Evolutionary conservation across 2,797 vertebrate genomes (phyloP).

Genomic region (Enteromius argenteus): DNA sequence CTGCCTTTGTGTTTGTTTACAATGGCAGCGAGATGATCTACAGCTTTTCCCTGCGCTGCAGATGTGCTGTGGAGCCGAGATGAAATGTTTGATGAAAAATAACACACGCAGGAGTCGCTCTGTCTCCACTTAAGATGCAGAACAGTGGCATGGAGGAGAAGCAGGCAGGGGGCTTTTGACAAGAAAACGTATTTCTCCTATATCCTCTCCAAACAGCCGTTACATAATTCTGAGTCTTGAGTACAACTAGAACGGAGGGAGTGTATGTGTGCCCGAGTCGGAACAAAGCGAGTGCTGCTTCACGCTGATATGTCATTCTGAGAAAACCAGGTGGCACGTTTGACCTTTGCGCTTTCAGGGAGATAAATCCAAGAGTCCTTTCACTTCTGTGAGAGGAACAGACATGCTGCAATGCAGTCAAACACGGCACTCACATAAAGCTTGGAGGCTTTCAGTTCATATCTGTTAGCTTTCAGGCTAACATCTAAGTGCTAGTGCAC

Average conservation of each 20-base stretch:
- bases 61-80: constrained; percentile 46
- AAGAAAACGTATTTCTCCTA: constrained; percentile 63
- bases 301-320: constrained; percentile 37
- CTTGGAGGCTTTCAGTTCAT: not conserved
- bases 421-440: not conserved
- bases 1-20: constrained; percentile 58
- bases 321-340: constrained; percentile 38
- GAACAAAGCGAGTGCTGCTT: constrained; percentile 7
- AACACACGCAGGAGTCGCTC: constrained; percentile 34
- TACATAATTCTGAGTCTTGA: constrained; percentile 38
- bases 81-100: constrained; percentile 58
- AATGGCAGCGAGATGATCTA: constrained; percentile 52
- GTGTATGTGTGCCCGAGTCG: not conserved
- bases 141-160: constrained; percentile 8
- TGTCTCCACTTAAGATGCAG: constrained; percentile 39
- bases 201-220: constrained; percentile 53
- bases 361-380: constrained; percentile 29
- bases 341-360: constrained; percentile 25
- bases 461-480: not conserved
- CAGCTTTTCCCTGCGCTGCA: constrained; percentile 45
- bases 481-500: not conserved
- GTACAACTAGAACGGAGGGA: constrained; percentile 24
- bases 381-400: constrained; percentile 12
- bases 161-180: constrained; percentile 60
- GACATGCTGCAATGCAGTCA: constrained; percentile 19